Evolutionary conservation across 2,797 vertebrate genomes (phyloP).

Genomic region (Malurus leucopterus): DNA sequence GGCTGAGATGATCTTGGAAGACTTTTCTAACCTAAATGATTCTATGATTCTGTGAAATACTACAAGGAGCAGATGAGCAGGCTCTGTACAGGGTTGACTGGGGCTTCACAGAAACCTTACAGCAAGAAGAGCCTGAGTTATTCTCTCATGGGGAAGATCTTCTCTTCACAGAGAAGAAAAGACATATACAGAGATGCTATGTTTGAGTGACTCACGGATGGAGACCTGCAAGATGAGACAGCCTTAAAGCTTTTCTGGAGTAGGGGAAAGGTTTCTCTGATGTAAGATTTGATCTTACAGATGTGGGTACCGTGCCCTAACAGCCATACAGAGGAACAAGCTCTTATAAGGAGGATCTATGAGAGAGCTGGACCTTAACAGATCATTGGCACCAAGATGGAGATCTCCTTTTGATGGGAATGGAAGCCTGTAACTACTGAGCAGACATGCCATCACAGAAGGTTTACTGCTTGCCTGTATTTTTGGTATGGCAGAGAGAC

Average conservation of each 20-base stretch:
- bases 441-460: not conserved
- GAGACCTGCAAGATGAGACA: not conserved
- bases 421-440: not conserved
- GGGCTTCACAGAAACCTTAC: not conserved
- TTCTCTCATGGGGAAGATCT: not conserved
- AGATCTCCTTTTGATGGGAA: not conserved
- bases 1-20: not conserved
- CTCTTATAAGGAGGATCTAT: not conserved
- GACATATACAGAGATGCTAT: not conserved
- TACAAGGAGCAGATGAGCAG: not conserved
- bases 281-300: not conserved
- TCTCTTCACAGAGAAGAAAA: not conserved
- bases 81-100: not conserved
- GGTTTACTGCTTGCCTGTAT: not conserved
- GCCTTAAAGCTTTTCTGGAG: not conserved
- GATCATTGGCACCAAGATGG: fast-evolving
- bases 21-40: not conserved
- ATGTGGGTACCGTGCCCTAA: not conserved
- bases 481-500: not conserved
- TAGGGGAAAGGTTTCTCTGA: not conserved
- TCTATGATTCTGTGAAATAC: not conserved
- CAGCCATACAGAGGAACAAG: not conserved
- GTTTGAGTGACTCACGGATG: not conserved
- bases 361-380: not conserved
- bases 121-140: not conserved